phyloP scores from a whole-genome alignment of 2,113 vertebrate genomes.

The Panthera tigris region DNA sequence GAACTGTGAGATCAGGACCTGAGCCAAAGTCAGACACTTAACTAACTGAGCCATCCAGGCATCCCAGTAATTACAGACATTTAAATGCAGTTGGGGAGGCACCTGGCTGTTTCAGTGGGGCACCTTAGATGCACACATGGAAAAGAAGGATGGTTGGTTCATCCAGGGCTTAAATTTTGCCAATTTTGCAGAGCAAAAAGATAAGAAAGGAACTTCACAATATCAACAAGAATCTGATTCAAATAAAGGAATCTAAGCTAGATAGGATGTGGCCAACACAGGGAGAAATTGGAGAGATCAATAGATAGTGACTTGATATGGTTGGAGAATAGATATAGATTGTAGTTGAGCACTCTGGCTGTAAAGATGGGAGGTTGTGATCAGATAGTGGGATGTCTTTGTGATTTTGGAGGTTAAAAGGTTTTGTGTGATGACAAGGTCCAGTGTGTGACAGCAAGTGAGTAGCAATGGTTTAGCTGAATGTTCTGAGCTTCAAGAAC shows the following conservation, averaged over 20 bases:
- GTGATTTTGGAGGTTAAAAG: constrained; percentile 16
- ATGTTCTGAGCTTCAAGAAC: constrained; percentile 8
- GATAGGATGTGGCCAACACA: background rate
- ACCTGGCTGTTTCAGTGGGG: too few species aligned
- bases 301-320: background rate
- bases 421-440: background rate
- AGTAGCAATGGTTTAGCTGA: background rate
- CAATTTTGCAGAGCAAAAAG: background rate
- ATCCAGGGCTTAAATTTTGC: background rate
- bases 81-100: too few species aligned
- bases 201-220: background rate
- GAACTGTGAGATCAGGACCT: too few species aligned
- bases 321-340: background rate
- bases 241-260: constrained; percentile 11
- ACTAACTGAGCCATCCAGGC: too few species aligned
- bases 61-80: too few species aligned
- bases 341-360: background rate
- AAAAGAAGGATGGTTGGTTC: background rate
- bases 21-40: too few species aligned
- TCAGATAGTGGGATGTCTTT: background rate
- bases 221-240: background rate
- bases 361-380: background rate
- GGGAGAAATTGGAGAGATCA: constrained; percentile 26
- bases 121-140: background rate
- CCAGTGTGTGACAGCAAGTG: background rate